phyloP scores from a whole-genome alignment of 2,797 vertebrate species.

The Muscicapa comitata region DNA sequence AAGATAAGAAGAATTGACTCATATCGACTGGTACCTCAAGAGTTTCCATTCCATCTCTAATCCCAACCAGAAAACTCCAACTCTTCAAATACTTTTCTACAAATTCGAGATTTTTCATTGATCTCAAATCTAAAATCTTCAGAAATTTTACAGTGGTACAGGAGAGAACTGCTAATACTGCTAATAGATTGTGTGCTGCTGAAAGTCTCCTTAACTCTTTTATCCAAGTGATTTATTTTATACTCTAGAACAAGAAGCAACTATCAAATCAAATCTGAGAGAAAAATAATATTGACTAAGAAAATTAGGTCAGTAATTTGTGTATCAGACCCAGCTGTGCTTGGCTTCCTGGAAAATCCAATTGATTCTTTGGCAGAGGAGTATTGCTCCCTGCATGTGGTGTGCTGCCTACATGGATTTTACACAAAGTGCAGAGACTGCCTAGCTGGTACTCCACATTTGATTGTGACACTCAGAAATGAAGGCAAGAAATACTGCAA shows the following conservation, averaged over 20 bases:
- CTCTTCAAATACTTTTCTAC: neutral
- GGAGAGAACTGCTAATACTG: neutral
- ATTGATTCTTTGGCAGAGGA: neutral
- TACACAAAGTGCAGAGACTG: neutral
- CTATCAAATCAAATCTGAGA: neutral
- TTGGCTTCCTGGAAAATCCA: neutral
- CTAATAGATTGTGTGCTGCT: neutral
- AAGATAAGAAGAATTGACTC: neutral
- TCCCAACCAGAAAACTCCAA: neutral
- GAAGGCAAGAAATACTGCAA: neutral
- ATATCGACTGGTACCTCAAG: rapidly evolving
- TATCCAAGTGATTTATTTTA: neutral
- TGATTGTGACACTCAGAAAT: neutral
- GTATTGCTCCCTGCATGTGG: rapidly evolving
- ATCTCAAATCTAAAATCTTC: neutral
- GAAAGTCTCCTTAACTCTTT: neutral
- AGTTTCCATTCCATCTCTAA: neutral
- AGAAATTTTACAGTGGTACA: neutral
- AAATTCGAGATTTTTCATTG: neutral
- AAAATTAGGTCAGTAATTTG: neutral
- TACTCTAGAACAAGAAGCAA: neutral
- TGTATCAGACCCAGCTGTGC: neutral
- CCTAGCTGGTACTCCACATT: neutral
- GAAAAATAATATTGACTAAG: neutral
- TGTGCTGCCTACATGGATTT: neutral